These are phyloP conservation scores for Paralichthys olivaceus DNA, from an alignment of 2,113 vertebrate species.

Conservation along the genomic window DNA sequence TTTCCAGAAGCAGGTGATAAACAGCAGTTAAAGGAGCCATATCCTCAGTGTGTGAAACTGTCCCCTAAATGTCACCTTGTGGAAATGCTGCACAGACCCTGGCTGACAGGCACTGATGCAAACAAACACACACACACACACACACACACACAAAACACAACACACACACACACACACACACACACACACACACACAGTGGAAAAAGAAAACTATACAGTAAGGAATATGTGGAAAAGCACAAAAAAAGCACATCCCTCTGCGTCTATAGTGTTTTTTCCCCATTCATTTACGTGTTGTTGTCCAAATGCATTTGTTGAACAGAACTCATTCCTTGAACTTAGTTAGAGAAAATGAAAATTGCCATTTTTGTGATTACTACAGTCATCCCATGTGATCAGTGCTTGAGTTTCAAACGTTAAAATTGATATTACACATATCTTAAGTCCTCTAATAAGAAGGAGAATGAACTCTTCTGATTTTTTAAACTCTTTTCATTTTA, in stretches of 20 bases:
- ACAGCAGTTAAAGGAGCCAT: slow-evolving; percentile 65
- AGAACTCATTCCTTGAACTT: no score
- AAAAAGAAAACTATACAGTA: neutral
- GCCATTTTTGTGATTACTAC: no score
- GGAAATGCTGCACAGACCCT: slow-evolving; percentile 51
- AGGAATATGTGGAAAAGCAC: neutral
- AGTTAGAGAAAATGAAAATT: neutral
- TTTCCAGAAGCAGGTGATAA: slow-evolving; percentile 64
- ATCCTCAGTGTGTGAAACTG: slow-evolving; percentile 71
- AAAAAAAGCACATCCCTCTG: neutral
- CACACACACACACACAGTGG: neutral
- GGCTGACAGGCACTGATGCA: slow-evolving; percentile 31
- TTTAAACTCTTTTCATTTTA: no score
- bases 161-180: slow-evolving; percentile 1
- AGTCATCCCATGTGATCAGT: no score
- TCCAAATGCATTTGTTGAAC: neutral
- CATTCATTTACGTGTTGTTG: neutral
- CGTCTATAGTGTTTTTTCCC: neutral
- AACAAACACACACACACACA: slow-evolving; percentile 21
- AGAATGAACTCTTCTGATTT: no score
- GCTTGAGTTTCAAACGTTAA: neutral
- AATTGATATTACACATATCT: neutral
- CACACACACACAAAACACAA: neutral
- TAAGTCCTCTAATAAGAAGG: neutral
- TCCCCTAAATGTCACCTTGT: slow-evolving; percentile 81